phyloP scores from a whole-genome alignment of 1,140 invertebrate species.

The Meloidogyne floridensis region DNA sequence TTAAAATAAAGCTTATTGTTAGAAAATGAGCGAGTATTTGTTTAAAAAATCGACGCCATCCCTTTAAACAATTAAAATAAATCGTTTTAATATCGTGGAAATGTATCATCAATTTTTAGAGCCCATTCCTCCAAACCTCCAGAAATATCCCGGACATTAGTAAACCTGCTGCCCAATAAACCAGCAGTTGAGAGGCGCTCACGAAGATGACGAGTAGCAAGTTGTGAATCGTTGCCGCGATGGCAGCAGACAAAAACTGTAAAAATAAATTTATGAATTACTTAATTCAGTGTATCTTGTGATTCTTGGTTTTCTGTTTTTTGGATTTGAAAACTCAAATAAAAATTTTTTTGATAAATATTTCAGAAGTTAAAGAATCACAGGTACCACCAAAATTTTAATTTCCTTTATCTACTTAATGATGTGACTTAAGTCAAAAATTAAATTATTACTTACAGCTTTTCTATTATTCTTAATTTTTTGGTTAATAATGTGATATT shows the following conservation, averaged over 20 bases:
- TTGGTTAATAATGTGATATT: too few species aligned
- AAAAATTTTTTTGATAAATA: not conserved
- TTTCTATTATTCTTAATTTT: too few species aligned
- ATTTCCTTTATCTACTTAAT: too few species aligned
- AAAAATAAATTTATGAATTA: constrained; percentile 16
- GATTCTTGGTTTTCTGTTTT: not conserved
- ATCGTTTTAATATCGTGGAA: constrained; percentile 81
- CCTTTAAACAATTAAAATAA: not conserved
- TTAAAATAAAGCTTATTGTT: not conserved
- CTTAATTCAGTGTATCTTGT: not conserved
- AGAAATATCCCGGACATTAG: constrained; percentile 76
- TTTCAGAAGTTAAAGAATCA: not conserved
- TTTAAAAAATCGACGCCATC: not conserved
- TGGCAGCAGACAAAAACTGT: constrained; percentile 82
- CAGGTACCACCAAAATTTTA: too few species aligned
- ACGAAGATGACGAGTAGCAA: constrained; percentile 76
- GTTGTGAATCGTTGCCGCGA: constrained; percentile 91
- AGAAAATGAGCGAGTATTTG: not conserved
- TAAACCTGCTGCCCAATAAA: constrained; percentile 52
- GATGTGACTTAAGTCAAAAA: too few species aligned
- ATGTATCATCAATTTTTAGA: constrained; percentile 75
- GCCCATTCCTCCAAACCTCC: constrained; percentile 87
- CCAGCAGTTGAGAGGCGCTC: constrained; percentile 69
- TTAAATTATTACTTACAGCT: too few species aligned
- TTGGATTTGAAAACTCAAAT: not conserved